A percentile compares a stretch with the other conserved stretches of the same genome.
phyloP scores from a whole-genome alignment of 2,797 vertebrate species.

The Sparus aurata region DNA sequence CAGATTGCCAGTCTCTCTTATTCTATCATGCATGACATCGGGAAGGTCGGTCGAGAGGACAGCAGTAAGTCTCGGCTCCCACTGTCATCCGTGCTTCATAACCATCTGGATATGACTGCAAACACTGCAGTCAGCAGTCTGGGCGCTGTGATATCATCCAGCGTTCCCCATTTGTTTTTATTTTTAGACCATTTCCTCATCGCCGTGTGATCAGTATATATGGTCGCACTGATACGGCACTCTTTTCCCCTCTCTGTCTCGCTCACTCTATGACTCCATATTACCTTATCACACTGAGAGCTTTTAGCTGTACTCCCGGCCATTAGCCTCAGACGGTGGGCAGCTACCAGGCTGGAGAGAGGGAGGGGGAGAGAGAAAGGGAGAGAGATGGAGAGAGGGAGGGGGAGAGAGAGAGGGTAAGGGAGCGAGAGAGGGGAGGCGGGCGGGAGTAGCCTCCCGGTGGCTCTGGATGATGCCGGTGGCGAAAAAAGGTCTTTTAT shows the following conservation, averaged over 20 bases:
- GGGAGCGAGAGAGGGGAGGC: background rate
- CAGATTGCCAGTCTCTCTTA: conserved; percentile 41
- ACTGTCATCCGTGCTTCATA: conserved; percentile 52
- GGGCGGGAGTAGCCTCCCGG: conserved; percentile 67
- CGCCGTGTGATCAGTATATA: conserved; percentile 80
- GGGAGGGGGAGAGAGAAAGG: conserved; percentile 10
- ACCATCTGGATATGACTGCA: conserved; percentile 70
- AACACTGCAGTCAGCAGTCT: conserved; percentile 74
- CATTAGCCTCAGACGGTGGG: conserved; percentile 78
- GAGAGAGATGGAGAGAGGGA: background rate
- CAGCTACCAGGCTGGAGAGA: conserved; percentile 54
- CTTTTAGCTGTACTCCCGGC: conserved; percentile 83
- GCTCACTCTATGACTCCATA: conserved; percentile 61
- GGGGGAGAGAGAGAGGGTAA: background rate
- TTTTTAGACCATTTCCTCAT: conserved; percentile 86
- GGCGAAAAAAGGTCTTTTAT: conserved; percentile 64
- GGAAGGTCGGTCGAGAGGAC: conserved; percentile 70
- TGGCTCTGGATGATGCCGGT: conserved; percentile 79
- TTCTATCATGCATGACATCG: conserved; percentile 62
- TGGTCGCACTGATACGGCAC: conserved; percentile 67
- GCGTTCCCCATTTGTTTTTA: conserved; percentile 79
- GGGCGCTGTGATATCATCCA: conserved; percentile 77
- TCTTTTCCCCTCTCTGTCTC: conserved; percentile 24
- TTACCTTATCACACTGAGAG: conserved; percentile 84
- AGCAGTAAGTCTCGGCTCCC: conserved; percentile 64